Evolutionary conservation across 2,888 invertebrate genomes (phyloP).

Genomic region (Anoplius nigerrimus): DNA sequence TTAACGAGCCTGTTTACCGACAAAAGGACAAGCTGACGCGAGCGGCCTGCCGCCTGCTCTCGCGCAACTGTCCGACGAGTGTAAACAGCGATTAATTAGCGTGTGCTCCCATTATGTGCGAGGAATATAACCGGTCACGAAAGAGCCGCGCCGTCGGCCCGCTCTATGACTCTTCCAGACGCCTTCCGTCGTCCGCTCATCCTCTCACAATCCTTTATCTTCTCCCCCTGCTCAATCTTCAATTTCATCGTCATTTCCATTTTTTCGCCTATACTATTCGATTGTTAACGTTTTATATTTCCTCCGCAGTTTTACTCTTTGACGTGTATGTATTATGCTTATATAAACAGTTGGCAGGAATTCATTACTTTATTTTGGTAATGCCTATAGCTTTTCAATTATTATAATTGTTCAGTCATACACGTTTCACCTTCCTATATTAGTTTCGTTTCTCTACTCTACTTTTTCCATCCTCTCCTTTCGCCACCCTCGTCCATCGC

Average conservation of each 20-base stretch:
- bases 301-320: not conserved
- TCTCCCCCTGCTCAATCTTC: not conserved
- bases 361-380: no score
- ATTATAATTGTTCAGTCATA: no score
- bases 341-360: no score
- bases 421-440: no score
- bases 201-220: slow-evolving; percentile 11
- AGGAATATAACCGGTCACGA: slow-evolving; percentile 38
- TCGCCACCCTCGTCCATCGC: not conserved
- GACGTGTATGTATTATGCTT: no score
- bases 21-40: slow-evolving; percentile 39
- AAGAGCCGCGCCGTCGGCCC: slow-evolving; percentile 1
- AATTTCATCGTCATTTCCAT: not conserved
- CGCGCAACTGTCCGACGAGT: slow-evolving; percentile 41
- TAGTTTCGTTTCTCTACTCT: not conserved
- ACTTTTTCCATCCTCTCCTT: not conserved
- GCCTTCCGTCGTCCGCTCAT: slow-evolving; percentile 22
- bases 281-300: not conserved
- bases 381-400: no score
- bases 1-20: slow-evolving; percentile 44
- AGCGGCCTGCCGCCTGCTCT: no score
- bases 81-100: slow-evolving; percentile 68
- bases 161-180: not conserved
- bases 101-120: slow-evolving; percentile 53
- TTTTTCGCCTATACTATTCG: not conserved